phyloP scores from a whole-genome alignment of 2,888 invertebrate species.

The Thelaira solivaga region DNA sequence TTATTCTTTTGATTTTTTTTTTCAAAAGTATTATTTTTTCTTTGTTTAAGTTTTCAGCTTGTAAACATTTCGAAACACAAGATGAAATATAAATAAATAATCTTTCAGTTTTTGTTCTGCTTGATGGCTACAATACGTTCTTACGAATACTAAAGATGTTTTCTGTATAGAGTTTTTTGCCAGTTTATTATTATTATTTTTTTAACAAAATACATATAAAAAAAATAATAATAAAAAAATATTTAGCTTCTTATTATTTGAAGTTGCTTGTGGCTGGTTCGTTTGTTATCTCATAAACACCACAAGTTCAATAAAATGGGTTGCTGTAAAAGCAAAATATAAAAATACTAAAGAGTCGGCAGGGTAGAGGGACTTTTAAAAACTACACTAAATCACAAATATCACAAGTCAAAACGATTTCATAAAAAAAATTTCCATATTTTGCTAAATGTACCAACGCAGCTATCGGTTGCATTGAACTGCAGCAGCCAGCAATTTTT shows the following conservation, averaged over 20 bases:
- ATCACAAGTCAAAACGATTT: too few species aligned
- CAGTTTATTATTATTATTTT: neutral
- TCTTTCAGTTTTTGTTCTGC: conserved; percentile 28
- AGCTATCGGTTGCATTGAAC: too few species aligned
- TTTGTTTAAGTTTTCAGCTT: conserved; percentile 34
- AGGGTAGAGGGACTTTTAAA: too few species aligned
- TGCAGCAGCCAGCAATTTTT: too few species aligned
- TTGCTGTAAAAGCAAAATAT: neutral
- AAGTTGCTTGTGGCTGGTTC: conserved; percentile 14
- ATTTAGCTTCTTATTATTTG: neutral
- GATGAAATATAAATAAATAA: conserved; percentile 44
- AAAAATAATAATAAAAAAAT: neutral
- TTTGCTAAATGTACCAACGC: too few species aligned
- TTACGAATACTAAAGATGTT: neutral
- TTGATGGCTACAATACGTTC: conserved; percentile 23
- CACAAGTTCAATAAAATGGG: conserved; percentile 18
- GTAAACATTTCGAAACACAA: conserved; percentile 47
- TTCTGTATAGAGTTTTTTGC: conserved; percentile 12
- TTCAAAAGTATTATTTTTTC: conserved; percentile 30
- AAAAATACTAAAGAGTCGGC: neutral
- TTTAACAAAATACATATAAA: neutral
- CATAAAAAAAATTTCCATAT: too few species aligned
- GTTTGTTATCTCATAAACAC: conserved; percentile 7
- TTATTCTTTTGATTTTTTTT: conserved; percentile 17
- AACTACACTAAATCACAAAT: too few species aligned